Conservation (phyloP, 2,797 vertebrate species). For the Intellagama lesueurii region DNA sequence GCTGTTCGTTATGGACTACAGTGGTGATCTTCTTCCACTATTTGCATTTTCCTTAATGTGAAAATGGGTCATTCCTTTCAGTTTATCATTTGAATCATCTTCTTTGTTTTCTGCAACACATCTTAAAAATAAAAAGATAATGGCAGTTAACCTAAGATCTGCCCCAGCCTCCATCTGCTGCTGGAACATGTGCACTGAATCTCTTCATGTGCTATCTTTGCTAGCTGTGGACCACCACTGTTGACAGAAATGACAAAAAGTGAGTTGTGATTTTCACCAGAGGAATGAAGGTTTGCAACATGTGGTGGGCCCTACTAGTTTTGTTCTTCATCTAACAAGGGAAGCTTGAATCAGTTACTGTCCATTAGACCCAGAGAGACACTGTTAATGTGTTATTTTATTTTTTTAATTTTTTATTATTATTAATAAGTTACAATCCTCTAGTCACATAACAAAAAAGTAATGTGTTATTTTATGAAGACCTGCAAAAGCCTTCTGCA, state of each 20-base stretch:
- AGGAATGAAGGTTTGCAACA: not conserved
- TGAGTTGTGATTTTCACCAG: not conserved
- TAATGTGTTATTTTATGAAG: not conserved
- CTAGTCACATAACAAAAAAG: not conserved
- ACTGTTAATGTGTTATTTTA: not conserved
- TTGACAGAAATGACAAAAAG: not conserved
- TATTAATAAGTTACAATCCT: too few relatives aligned
- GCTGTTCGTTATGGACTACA: not conserved
- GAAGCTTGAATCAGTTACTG: not conserved
- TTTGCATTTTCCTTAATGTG: not conserved
- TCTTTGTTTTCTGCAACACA: too few relatives aligned
- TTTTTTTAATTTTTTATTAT: too few relatives aligned
- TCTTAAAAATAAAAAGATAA: too few relatives aligned
- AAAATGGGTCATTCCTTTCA: not conserved
- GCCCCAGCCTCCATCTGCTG: not conserved
- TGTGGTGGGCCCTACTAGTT: not conserved
- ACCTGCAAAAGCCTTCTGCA: not conserved
- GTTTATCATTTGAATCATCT: not conserved
- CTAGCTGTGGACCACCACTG: not conserved
- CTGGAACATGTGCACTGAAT: not conserved
- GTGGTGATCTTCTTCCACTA: not conserved
- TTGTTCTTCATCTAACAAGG: not conserved
- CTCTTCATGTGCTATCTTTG: not conserved
- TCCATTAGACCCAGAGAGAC: not conserved
- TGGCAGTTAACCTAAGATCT: too few relatives aligned